These are phyloP conservation scores for Kradibia gibbosae DNA, from an alignment of 1,140 invertebrate species.

Conservation along the genomic window DNA sequence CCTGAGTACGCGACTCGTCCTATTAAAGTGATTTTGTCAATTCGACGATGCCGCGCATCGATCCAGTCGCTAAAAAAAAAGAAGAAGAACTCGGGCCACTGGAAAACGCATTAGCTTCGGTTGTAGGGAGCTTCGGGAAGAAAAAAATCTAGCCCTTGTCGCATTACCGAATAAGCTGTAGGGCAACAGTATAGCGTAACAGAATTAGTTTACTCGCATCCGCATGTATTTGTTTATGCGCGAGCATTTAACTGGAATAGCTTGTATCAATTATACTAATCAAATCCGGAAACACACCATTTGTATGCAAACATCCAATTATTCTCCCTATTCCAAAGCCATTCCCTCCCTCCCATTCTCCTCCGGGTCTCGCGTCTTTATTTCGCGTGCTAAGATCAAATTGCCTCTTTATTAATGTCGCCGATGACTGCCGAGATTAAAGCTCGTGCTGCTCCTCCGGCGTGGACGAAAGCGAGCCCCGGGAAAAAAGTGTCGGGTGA, in stretches of 20 bases:
- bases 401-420: constrained; percentile 45
- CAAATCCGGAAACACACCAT: constrained; percentile 7
- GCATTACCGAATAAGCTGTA: too few relatives aligned
- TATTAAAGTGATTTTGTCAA: too few relatives aligned
- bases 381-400: constrained; percentile 28
- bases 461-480: neutral
- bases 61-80: too few relatives aligned
- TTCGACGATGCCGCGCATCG: too few relatives aligned
- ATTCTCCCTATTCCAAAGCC: neutral
- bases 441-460: neutral
- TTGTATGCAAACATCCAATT: constrained; percentile 36
- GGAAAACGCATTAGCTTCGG: too few relatives aligned
- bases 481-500: neutral
- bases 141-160: too few relatives aligned
- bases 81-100: too few relatives aligned
- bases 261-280: neutral
- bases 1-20: too few relatives aligned
- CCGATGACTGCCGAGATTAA: constrained; percentile 40
- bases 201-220: neutral
- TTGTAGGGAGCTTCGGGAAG: too few relatives aligned
- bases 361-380: neutral
- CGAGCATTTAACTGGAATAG: neutral
- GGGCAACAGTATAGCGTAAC: too few relatives aligned
- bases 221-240: neutral
- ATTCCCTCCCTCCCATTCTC: neutral